phyloP scores from a whole-genome alignment of 2,888 invertebrate genomes.

The Volucella inanis region DNA sequence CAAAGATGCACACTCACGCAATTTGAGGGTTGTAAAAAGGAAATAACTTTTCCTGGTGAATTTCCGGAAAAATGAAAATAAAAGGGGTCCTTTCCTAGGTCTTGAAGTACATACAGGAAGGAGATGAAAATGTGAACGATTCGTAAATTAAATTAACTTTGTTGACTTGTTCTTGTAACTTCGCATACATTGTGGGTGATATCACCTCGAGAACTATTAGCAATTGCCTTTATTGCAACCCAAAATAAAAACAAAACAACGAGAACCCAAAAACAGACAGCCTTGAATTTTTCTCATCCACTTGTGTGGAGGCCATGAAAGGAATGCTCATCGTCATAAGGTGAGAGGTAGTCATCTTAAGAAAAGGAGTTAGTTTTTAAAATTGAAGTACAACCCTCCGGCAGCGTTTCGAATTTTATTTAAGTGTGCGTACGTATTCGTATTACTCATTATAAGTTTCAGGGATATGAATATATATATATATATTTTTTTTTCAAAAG shows the following conservation, averaged over 20 bases:
- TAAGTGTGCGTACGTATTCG: conserved; percentile 37
- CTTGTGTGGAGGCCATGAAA: conserved; percentile 20
- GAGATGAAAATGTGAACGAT: not conserved
- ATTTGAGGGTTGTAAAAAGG: conserved; percentile 60
- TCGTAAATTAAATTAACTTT: conserved; percentile 64
- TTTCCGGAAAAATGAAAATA: conserved; percentile 11
- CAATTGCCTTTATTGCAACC: conserved; percentile 42
- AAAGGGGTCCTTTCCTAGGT: not conserved
- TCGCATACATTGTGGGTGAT: conserved; percentile 58
- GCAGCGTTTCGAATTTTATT: conserved; percentile 51
- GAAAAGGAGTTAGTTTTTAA: conserved; percentile 16
- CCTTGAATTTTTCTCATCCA: conserved; percentile 65
- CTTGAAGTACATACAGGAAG: not conserved
- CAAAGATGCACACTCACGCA: conserved; percentile 55
- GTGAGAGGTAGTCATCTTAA: not conserved
- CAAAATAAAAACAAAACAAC: conserved; percentile 2
- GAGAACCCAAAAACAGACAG: conserved; percentile 61
- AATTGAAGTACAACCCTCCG: conserved; percentile 55
- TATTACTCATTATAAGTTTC: conserved; percentile 62
- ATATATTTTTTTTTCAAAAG: not conserved
- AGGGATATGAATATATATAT: conserved; percentile 22
- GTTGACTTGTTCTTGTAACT: conserved; percentile 40
- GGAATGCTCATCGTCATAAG: conserved; percentile 37
- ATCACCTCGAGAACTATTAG: conserved; percentile 62
- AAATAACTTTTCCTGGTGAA: conserved; percentile 57